A percentile compares a stretch with the other conserved stretches of the same genome.
Evolutionary conservation across 2,888 invertebrate species (phyloP).

Genomic region (Sacculina carcini): DNA sequence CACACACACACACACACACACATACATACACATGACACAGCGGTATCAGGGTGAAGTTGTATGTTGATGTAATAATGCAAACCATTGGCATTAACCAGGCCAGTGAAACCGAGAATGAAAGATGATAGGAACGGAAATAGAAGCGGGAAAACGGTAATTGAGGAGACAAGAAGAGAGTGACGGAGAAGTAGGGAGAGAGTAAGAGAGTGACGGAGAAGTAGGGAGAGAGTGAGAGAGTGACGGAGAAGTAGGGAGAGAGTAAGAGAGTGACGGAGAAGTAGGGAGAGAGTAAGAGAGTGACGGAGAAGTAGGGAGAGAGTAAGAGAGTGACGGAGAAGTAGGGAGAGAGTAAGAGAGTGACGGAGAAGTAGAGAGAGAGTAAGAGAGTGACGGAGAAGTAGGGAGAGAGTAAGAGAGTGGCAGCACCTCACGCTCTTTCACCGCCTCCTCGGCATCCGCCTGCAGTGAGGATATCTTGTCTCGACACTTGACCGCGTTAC

Average conservation of each 20-base stretch:
- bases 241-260: neutral
- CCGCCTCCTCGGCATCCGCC: constrained; percentile 38
- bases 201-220: neutral
- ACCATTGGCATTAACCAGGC: neutral
- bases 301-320: neutral
- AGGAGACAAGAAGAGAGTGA: neutral
- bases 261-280: neutral
- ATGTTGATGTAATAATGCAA: neutral
- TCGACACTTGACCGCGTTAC: constrained; percentile 46
- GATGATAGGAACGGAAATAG: too few species aligned
- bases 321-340: neutral
- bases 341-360: neutral
- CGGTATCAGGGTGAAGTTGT: too few species aligned
- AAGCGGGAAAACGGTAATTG: too few species aligned
- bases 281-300: neutral
- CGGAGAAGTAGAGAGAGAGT: neutral
- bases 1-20: too few species aligned
- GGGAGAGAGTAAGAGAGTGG: neutral
- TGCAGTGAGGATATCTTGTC: constrained; percentile 47
- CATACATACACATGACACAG: too few species aligned
- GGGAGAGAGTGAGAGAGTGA: neutral
- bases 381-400: neutral
- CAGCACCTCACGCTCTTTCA: constrained; percentile 24
- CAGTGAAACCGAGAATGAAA: neutral
- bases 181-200: neutral